Evolutionary conservation across 1,140 invertebrate genomes (phyloP).

Genomic region (Melipona quadrifasciata): DNA sequence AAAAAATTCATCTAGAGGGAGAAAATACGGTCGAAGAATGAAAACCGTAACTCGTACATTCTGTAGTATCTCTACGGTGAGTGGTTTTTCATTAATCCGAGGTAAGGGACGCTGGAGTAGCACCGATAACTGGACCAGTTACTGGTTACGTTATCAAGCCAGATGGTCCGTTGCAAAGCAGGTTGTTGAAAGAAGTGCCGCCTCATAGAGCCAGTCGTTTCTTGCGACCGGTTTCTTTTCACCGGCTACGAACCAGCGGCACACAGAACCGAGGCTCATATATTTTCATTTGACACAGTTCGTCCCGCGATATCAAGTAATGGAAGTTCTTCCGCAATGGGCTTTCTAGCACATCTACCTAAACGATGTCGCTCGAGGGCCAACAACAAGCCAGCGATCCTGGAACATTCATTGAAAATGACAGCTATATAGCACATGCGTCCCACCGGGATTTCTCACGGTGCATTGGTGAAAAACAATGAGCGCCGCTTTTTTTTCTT

Average conservation of each 20-base stretch:
- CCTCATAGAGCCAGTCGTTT: not conserved
- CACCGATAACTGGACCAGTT: not conserved
- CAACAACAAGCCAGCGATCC: conserved; percentile 21
- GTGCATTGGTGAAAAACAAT: conserved; percentile 24
- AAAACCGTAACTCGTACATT: too few species aligned
- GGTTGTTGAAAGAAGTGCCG: not conserved
- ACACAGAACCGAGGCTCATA: conserved; percentile 4
- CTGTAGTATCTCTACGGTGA: too few species aligned
- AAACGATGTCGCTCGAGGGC: conserved; percentile 13
- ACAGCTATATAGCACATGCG: not conserved
- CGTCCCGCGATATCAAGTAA: conserved; percentile 42
- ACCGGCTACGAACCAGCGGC: not conserved
- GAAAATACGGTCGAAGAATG: too few species aligned
- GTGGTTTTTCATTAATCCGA: not conserved
- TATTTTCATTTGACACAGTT: conserved; percentile 46
- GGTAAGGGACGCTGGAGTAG: not conserved
- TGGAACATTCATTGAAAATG: conserved; percentile 2
- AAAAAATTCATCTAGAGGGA: too few species aligned
- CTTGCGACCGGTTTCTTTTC: conserved; percentile 25
- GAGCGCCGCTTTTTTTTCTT: not conserved
- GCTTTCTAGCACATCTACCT: not conserved
- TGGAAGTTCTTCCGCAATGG: conserved; percentile 27
- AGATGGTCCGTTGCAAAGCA: not conserved
- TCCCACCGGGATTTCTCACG: not conserved
- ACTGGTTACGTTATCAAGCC: not conserved